A percentile compares a stretch with the other conserved stretches of the same genome.
phyloP scores from a whole-genome alignment of 2,113 vertebrate species.

The Empidonax alnorum region DNA sequence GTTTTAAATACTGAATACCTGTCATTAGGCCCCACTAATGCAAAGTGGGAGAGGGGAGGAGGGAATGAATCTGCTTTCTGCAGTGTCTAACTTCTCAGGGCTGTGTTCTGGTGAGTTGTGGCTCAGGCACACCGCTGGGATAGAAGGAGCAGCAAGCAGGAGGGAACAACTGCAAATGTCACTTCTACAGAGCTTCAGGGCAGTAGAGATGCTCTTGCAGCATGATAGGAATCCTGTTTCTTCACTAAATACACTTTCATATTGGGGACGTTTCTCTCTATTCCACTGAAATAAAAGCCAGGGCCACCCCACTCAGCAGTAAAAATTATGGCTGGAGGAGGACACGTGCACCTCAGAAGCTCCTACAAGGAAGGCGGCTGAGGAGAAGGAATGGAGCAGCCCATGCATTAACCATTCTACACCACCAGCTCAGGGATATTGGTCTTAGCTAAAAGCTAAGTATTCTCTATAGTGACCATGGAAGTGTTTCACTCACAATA shows the following conservation, averaged over 20 bases:
- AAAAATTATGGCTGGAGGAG: neutral
- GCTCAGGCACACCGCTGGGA: neutral
- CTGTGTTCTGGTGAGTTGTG: neutral
- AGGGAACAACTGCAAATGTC: neutral
- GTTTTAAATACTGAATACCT: slow-evolving; percentile 39
- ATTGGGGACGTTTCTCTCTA: neutral
- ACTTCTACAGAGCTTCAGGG: neutral
- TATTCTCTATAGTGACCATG: neutral
- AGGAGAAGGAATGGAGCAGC: neutral
- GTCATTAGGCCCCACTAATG: slow-evolving; percentile 1
- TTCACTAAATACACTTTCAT: neutral
- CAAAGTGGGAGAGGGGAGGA: neutral
- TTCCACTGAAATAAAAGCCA: neutral
- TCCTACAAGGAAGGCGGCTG: neutral
- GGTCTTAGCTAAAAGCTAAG: neutral
- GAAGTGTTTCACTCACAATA: neutral
- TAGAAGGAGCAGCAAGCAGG: neutral
- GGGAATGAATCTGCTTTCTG: neutral
- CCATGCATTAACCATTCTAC: neutral
- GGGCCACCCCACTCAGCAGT: neutral
- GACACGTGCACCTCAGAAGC: accelerated
- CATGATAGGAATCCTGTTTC: neutral
- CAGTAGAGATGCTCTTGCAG: neutral
- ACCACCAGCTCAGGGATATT: neutral
- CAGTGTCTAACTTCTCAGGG: neutral